Conservation (phyloP, 2,113 vertebrate species). For the Lanius collurio region DNA sequence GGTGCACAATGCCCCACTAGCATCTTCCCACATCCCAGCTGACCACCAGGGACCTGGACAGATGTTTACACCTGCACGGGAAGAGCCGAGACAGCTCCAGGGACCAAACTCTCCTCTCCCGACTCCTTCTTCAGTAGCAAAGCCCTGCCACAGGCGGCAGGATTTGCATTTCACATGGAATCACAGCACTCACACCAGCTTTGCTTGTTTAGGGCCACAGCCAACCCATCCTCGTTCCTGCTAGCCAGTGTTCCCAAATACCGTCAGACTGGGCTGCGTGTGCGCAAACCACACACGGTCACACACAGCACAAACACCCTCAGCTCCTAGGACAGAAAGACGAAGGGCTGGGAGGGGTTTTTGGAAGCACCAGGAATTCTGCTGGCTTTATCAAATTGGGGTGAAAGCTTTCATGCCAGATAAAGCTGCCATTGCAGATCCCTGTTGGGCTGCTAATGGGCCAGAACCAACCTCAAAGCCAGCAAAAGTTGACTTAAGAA, state of each 20-base stretch:
- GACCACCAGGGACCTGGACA: neutral
- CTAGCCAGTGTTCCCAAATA: neutral
- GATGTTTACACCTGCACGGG: neutral
- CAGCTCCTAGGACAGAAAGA: neutral
- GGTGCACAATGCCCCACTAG: neutral
- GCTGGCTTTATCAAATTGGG: neutral
- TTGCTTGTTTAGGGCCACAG: neutral
- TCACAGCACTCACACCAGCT: neutral
- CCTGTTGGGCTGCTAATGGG: neutral
- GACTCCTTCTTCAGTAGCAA: neutral
- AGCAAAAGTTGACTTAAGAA: neutral
- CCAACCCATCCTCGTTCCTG: neutral
- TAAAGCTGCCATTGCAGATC: neutral
- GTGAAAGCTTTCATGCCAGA: neutral
- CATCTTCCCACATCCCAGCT: neutral
- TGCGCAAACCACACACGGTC: neutral
- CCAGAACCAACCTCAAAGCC: neutral
- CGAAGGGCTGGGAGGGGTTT: neutral
- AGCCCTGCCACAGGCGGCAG: constrained; percentile 9
- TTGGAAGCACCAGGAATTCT: neutral
- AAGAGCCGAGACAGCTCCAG: neutral
- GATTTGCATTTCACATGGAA: neutral
- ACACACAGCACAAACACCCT: neutral
- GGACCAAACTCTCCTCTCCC: neutral
- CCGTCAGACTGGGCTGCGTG: neutral